Percentiles rank a stretch among this genome's conserved stretches.
Conservation (phyloP, 2,888 invertebrate genomes). For the Agonum fuliginosum region DNA sequence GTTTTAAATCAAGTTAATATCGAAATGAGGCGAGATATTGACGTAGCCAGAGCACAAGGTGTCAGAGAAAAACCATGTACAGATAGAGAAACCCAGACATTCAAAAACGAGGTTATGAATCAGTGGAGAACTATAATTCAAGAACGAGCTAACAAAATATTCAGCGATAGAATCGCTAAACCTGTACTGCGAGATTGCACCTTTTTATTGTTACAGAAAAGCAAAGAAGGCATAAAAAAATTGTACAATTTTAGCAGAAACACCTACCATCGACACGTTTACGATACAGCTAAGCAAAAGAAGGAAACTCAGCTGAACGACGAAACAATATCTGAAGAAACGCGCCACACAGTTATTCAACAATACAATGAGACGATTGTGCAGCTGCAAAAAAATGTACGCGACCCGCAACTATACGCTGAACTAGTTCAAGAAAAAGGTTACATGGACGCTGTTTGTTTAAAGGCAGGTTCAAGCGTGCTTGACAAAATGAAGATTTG, state of each 20-base stretch:
- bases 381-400: conserved; percentile 51
- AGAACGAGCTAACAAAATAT: conserved; percentile 52
- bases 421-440: conserved; percentile 56
- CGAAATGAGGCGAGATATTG: conserved; percentile 37
- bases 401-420: conserved; percentile 59
- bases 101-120: conserved; percentile 45
- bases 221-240: conserved; percentile 20
- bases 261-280: conserved; percentile 30
- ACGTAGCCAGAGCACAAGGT: background rate
- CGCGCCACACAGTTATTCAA: conserved; percentile 19
- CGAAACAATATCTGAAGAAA: conserved; percentile 17
- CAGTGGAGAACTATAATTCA: conserved; percentile 51
- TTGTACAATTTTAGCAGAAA: conserved; percentile 14
- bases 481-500: conserved; percentile 10
- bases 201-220: conserved; percentile 4
- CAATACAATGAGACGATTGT: conserved; percentile 58
- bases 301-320: conserved; percentile 1
- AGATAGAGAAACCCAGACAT: conserved; percentile 16
- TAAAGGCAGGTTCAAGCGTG: conserved; percentile 23
- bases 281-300: conserved; percentile 39
- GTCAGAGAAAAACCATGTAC: background rate
- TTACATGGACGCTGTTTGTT: conserved; percentile 56
- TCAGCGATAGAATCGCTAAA: conserved; percentile 53
- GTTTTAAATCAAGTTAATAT: conserved; percentile 44
- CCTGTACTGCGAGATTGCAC: conserved; percentile 52